Conservation (phyloP, 2,797 vertebrate genomes). For the Lutjanus argentimaculatus region DNA sequence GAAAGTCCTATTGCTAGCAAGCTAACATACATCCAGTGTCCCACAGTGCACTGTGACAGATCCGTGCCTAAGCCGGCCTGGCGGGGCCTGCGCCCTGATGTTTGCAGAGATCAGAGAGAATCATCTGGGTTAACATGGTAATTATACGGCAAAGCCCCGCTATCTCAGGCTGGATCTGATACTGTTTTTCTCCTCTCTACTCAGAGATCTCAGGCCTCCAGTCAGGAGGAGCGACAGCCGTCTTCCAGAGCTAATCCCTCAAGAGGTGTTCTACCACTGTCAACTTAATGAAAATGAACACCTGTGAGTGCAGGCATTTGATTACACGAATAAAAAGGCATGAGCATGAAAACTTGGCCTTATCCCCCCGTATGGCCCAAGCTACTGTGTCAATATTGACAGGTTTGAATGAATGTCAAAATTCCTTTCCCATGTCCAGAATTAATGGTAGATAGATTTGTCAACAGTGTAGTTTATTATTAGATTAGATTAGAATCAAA, state of each 20-base stretch:
- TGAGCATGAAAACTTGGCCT: conserved; percentile 17
- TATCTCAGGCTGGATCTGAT: conserved; percentile 88
- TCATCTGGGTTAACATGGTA: conserved; percentile 88
- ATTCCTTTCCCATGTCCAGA: background rate
- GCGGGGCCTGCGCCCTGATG: conserved; percentile 82
- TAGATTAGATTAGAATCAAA: background rate
- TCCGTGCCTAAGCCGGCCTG: conserved; percentile 84
- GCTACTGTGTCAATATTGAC: conserved; percentile 42
- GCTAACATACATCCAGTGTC: conserved; percentile 77
- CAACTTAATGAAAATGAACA: conserved; percentile 90
- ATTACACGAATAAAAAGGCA: conserved; percentile 36
- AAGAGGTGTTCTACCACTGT: conserved; percentile 86
- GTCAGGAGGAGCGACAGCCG: conserved; percentile 82
- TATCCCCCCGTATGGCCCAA: background rate
- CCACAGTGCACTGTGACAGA: conserved; percentile 79
- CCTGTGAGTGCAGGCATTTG: conserved; percentile 63
- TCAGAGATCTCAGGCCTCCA: conserved; percentile 85
- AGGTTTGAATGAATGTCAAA: conserved; percentile 35
- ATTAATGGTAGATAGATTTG: background rate
- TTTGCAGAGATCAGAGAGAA: conserved; percentile 89
- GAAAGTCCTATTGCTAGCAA: conserved; percentile 72
- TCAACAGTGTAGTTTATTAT: background rate
- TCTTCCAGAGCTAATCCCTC: conserved; percentile 88
- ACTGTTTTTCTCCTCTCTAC: conserved; percentile 85
- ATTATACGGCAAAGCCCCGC: conserved; percentile 86